Evolutionary conservation across 2,888 invertebrate genomes (phyloP), one percentile per base, ranked within the genome.

Genomic region (Alloscopus bannaensis): DNA sequence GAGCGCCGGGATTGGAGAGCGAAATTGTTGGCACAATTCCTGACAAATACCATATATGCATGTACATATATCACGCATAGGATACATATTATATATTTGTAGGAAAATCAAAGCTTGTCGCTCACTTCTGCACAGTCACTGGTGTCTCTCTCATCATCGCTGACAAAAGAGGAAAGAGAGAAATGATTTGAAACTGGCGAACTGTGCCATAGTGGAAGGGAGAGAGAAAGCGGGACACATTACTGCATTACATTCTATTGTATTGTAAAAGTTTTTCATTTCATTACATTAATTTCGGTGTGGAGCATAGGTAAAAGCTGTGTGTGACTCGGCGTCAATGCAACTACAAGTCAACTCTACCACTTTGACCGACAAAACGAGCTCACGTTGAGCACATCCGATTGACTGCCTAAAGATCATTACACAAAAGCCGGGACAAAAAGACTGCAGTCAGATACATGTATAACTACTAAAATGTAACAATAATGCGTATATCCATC

Each of bases 191-290:
- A n/a, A n/a, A n/a, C n/a, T n/a, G n/a, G n/a, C n/a, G n/a, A n/a
- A n/a, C n/a, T n/a, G 36, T 36, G 55, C 36, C 42, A 29, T 50
- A 20, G 60, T 50, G 62, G 68, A 50, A 57, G 31, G 26, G 29
- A 42, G 31, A 62, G 45, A 47, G 42, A 55, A 11, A 60, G 28
- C 50, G 52, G 28, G 47, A 76, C 60, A 62, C 60, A 59, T 60
- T 62, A 76, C 68, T 76, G 60, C 76, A 76, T 76, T 76, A 76
- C 42, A 52, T 69, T 76, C 62, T 76, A 76, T 76, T 76, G 76
- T 69, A 76, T 76, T 76, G 76, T 76, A 62, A 76, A 76, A 76
- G 76, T 76, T 76, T 76, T 76, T 76, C 69, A 76, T 76, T 76
- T 76, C 76, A 76, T 76, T 76, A 76, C 76, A 76, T 76, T 76